These are phyloP conservation scores for Syrista parreyssii DNA, from an alignment of 2,888 invertebrate genomes.

Conservation along the genomic window DNA sequence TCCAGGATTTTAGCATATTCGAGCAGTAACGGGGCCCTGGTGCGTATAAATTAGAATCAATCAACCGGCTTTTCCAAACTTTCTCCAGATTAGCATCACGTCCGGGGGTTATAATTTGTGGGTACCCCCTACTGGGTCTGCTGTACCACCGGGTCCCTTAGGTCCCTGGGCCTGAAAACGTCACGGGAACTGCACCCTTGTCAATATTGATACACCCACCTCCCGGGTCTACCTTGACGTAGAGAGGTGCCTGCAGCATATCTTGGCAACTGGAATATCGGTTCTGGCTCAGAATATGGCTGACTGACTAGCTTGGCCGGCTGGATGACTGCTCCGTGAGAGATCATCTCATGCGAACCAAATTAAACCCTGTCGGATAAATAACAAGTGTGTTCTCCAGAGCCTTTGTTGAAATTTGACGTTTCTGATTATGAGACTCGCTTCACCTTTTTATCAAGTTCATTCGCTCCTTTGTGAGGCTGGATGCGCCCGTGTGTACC, in stretches of 20 bases:
- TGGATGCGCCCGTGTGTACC: background rate
- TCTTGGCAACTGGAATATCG: constrained; percentile 22
- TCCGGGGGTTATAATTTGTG: constrained; percentile 64
- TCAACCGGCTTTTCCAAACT: constrained; percentile 61
- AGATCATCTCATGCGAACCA: constrained; percentile 58
- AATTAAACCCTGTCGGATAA: constrained; percentile 66
- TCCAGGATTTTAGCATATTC: constrained; percentile 30
- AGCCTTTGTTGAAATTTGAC: constrained; percentile 60
- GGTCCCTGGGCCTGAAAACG: constrained; percentile 41
- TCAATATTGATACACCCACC: constrained; percentile 65
- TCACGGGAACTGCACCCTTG: constrained; percentile 62
- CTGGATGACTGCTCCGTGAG: constrained; percentile 30
- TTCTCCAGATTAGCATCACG: constrained; percentile 65
- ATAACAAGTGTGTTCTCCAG: constrained; percentile 58
- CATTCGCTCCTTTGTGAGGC: constrained; percentile 2
- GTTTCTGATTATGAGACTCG: constrained; percentile 55
- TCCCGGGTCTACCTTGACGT: background rate
- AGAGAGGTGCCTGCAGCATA: background rate
- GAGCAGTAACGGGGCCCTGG: constrained; percentile 11
- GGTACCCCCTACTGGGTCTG: constrained; percentile 57
- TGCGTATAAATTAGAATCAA: constrained; percentile 55
- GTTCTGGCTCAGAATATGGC: constrained; percentile 1
- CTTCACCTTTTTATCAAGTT: background rate
- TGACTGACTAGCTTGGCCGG: background rate
- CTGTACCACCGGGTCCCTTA: constrained; percentile 28